Evolutionary conservation across 2,113 vertebrate genomes (phyloP).

Genomic region (Indicator indicator): DNA sequence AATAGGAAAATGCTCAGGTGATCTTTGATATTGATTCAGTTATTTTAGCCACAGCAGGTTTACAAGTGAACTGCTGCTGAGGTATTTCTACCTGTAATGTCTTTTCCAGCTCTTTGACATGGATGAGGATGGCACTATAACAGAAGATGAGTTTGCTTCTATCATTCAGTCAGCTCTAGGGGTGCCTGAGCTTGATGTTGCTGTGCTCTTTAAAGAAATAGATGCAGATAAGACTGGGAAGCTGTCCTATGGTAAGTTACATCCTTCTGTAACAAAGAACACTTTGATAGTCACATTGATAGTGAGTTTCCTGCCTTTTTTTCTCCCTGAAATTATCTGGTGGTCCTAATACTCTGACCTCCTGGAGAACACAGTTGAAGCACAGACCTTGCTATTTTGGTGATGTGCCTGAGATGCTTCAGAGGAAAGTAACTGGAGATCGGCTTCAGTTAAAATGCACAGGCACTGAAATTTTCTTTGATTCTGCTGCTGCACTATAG

Average conservation of each 20-base stretch:
- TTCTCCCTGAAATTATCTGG: background rate
- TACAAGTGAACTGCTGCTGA: background rate
- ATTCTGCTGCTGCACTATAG: background rate
- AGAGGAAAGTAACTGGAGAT: background rate
- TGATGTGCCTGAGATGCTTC: background rate
- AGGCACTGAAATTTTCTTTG: background rate
- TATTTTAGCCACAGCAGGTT: background rate
- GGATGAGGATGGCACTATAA: constrained; percentile 90
- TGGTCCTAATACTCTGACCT: background rate
- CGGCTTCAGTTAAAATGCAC: background rate
- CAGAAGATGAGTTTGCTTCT: constrained; percentile 85
- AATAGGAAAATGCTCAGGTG: background rate
- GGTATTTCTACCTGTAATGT: background rate
- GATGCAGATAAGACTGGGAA: constrained; percentile 83
- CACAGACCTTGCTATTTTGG: background rate
- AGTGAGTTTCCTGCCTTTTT: background rate
- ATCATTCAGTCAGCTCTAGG: constrained; percentile 90
- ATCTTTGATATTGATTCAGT: background rate
- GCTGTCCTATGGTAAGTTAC: constrained; percentile 88
- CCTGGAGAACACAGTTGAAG: background rate
- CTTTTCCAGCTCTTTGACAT: constrained; percentile 88
- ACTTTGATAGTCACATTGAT: background rate
- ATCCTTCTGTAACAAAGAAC: background rate
- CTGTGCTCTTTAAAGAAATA: constrained; percentile 90
- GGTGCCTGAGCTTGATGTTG: constrained; percentile 86